Percentiles rank a stretch among this genome's conserved stretches.
phyloP scores from a whole-genome alignment of 2,888 invertebrate genomes.

The Apocheima hispidaria region DNA sequence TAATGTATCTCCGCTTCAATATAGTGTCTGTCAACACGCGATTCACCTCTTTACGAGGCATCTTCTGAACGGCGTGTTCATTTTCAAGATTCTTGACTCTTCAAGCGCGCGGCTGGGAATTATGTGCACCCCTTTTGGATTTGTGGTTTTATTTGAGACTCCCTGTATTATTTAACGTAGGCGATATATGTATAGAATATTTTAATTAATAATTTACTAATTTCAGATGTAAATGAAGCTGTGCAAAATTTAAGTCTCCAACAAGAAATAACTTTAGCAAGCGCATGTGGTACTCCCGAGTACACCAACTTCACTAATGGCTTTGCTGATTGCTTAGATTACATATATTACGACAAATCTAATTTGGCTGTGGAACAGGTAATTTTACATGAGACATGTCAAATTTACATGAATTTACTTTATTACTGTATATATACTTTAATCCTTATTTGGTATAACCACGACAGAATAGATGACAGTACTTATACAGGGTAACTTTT shows the following conservation, averaged over 20 bases:
- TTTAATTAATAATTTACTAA: neutral
- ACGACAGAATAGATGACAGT: too few species aligned
- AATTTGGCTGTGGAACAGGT: conserved; percentile 88
- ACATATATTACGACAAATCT: conserved; percentile 93
- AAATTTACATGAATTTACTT: neutral
- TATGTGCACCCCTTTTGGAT: too few species aligned
- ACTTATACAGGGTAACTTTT: too few species aligned
- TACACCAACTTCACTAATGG: conserved; percentile 94
- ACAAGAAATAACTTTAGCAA: conserved; percentile 88
- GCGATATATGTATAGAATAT: neutral
- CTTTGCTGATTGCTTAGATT: conserved; percentile 96
- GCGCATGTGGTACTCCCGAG: conserved; percentile 93
- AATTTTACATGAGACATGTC: conserved; percentile 50
- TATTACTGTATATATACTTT: neutral
- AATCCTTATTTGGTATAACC: too few species aligned
- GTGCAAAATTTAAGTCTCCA: conserved; percentile 87
- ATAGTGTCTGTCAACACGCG: too few species aligned
- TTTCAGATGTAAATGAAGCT: conserved; percentile 88
- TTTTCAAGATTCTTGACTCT: too few species aligned
- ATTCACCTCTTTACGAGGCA: too few species aligned
- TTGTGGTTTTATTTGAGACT: too few species aligned
- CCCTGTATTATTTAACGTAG: neutral
- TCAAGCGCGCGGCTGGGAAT: too few species aligned
- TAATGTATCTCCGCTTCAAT: too few species aligned
- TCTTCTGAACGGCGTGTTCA: too few species aligned